These are phyloP conservation scores for Polydrusus pterygomalis DNA, from an alignment of 2,888 invertebrate species.

Conservation along the genomic window DNA sequence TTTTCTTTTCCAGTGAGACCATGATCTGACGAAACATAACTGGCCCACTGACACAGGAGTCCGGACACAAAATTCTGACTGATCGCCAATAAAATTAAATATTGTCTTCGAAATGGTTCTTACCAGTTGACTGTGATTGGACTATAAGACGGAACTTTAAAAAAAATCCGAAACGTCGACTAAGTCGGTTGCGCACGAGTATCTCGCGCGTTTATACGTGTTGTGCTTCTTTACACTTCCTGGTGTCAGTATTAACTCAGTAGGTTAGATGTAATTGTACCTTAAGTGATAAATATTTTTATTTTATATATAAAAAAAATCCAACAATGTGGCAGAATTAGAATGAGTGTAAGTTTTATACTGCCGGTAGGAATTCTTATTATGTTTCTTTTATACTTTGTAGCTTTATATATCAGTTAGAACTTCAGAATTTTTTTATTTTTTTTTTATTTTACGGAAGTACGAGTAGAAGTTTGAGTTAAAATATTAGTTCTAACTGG, in stretches of 20 bases:
- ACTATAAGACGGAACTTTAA: slow-evolving; percentile 26
- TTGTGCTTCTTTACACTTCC: slow-evolving; percentile 59
- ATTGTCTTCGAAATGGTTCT: slow-evolving; percentile 40
- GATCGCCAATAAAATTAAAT: slow-evolving; percentile 33
- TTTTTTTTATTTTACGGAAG: slow-evolving; percentile 28
- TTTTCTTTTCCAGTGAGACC: slow-evolving; percentile 49
- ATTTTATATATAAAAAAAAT: slow-evolving; percentile 62
- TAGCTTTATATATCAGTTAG: slow-evolving; percentile 41
- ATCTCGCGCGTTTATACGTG: slow-evolving; percentile 29
- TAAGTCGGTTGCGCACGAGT: slow-evolving; percentile 28
- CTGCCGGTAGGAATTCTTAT: slow-evolving; percentile 41
- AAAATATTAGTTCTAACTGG: slow-evolving; percentile 37
- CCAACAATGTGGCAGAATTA: slow-evolving; percentile 37
- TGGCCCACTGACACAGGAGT: slow-evolving; percentile 53
- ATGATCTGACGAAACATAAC: slow-evolving; percentile 50
- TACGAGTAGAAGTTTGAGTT: slow-evolving; percentile 41
- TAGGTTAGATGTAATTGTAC: slow-evolving; percentile 62
- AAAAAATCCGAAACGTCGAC: slow-evolving; percentile 27
- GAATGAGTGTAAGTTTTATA: slow-evolving; percentile 52
- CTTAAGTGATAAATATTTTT: slow-evolving; percentile 67
- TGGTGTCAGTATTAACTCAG: slow-evolving; percentile 64
- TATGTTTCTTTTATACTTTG: slow-evolving; percentile 46
- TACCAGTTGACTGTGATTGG: slow-evolving; percentile 54
- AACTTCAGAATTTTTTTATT: slow-evolving; percentile 30
- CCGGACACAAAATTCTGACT: slow-evolving; percentile 43